Conservation (phyloP, 2,797 vertebrate genomes). For the Buphagus erythrorhynchus region DNA sequence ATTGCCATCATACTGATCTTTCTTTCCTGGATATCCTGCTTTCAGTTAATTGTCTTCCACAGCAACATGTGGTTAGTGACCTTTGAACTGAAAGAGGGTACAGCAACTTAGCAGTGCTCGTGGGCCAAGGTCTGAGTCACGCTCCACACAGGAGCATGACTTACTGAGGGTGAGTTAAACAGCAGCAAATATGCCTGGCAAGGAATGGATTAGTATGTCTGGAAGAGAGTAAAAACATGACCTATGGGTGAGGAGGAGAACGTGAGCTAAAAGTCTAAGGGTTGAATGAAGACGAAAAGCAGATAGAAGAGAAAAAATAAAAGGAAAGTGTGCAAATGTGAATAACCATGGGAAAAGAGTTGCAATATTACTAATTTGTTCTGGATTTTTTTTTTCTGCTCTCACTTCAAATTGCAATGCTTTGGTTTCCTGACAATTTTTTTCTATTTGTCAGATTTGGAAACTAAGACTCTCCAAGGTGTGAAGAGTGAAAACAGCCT, state of each 20-base stretch:
- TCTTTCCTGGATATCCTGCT: not conserved
- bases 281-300: not conserved
- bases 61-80: not conserved
- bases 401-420: not conserved
- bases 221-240: not conserved
- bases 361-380: not conserved
- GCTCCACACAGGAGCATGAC: rapidly evolving
- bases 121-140: not conserved
- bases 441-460: constrained; percentile 83
- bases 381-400: not conserved
- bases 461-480: constrained; percentile 93
- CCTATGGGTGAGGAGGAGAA: not conserved
- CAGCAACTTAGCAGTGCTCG: not conserved
- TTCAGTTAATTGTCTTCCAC: not conserved
- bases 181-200: not conserved
- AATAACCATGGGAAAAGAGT: not conserved
- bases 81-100: not conserved
- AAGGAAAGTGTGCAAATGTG: not conserved
- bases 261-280: not conserved
- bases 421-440: constrained; percentile 10
- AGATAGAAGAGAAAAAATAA: not conserved
- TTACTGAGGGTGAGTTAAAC: not conserved
- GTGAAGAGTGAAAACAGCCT: constrained; percentile 84
- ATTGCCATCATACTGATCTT: not conserved
- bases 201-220: not conserved